Conservation (phyloP, 2,113 vertebrate species). For the Mus pahari region DNA sequence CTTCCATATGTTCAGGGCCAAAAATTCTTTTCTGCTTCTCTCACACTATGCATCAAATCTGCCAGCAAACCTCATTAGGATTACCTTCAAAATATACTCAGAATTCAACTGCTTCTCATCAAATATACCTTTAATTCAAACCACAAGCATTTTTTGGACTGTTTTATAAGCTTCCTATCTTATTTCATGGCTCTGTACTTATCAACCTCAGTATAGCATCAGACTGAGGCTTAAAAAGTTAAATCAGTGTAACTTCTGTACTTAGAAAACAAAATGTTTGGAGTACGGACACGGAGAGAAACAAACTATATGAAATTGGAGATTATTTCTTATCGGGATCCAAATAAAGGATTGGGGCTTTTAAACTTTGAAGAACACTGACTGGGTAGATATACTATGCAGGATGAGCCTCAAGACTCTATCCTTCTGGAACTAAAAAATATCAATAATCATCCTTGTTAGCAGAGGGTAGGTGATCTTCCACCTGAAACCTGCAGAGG, state of each 20-base stretch:
- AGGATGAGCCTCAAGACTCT: neutral
- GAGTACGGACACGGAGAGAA: neutral
- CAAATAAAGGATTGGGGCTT: neutral
- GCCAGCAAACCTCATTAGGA: neutral
- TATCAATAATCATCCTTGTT: neutral
- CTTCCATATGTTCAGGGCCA: neutral
- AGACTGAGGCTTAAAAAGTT: neutral
- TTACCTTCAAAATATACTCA: conserved; percentile 14
- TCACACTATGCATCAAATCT: neutral
- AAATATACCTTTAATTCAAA: neutral
- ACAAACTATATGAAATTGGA: neutral
- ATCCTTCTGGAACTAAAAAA: neutral
- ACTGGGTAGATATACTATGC: neutral
- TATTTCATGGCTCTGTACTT: neutral
- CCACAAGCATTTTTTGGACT: neutral
- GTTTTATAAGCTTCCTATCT: neutral
- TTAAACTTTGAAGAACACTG: neutral
- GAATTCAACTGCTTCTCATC: neutral
- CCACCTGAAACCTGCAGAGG: too few relatives aligned
- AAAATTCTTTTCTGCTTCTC: neutral
- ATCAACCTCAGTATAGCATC: neutral
- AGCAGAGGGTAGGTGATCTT: neutral
- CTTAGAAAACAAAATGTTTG: neutral
- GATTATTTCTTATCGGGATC: neutral
- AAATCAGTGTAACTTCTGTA: neutral